These are phyloP conservation scores for Lepidurus packardi DNA, from an alignment of 1,140 invertebrate genomes.

Conservation along the genomic window DNA sequence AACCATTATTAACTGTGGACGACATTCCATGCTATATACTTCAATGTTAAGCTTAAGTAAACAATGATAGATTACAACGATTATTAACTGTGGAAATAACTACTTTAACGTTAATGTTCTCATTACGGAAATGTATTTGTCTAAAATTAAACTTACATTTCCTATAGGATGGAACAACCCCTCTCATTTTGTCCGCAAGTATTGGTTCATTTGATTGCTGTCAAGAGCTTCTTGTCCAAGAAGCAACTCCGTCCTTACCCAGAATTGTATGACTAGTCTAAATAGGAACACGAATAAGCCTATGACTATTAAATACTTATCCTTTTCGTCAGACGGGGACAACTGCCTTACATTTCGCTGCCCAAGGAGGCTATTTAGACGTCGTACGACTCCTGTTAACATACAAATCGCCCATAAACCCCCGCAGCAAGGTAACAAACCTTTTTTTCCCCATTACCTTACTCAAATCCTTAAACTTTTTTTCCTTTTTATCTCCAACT, in stretches of 20 bases:
- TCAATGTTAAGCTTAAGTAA: too few relatives aligned
- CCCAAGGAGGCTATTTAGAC: constrained; percentile 81
- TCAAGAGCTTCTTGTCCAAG: constrained; percentile 75
- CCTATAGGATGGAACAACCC: constrained; percentile 84
- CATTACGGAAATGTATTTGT: neutral
- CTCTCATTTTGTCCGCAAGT: constrained; percentile 79
- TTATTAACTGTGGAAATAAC: too few relatives aligned
- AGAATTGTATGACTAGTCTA: constrained; percentile 57
- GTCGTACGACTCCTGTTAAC: constrained; percentile 69
- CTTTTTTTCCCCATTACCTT: neutral
- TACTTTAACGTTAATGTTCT: neutral
- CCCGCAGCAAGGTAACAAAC: constrained; percentile 66
- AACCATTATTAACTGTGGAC: neutral
- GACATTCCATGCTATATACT: too few relatives aligned
- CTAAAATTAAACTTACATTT: constrained; percentile 32
- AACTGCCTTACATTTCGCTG: constrained; percentile 82
- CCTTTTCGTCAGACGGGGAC: constrained; percentile 67
- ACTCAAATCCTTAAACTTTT: neutral
- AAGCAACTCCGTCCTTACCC: constrained; percentile 73
- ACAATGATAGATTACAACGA: too few relatives aligned
- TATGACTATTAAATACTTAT: neutral
- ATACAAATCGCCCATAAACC: constrained; percentile 68
- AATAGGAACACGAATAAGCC: neutral
- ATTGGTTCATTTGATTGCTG: constrained; percentile 83
- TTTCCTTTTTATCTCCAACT: neutral